These are phyloP conservation scores for Bovichtus diacanthus DNA, from an alignment of 2,797 vertebrate species.

Conservation along the genomic window DNA sequence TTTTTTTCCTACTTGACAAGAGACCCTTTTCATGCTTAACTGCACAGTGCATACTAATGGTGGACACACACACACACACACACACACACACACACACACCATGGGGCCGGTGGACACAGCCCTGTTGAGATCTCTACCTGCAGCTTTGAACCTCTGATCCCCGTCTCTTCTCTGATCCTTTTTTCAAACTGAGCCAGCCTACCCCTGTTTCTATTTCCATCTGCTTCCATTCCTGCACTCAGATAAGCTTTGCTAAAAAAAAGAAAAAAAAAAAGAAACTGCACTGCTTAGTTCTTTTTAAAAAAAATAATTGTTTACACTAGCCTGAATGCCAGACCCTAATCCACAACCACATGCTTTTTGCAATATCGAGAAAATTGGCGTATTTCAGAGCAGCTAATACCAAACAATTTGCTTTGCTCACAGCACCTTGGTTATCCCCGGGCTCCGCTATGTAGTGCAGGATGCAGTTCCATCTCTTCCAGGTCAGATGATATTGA, in stretches of 20 bases:
- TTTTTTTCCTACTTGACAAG: constrained; percentile 74
- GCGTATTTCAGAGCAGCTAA: constrained; percentile 25
- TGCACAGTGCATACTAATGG: constrained; percentile 81
- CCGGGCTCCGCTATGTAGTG: background rate
- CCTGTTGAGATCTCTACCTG: constrained; percentile 67
- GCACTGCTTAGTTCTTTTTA: constrained; percentile 35
- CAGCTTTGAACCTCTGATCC: constrained; percentile 67
- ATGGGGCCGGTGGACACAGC: constrained; percentile 29
- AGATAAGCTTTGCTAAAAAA: constrained; percentile 59
- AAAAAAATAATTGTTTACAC: constrained; percentile 38
- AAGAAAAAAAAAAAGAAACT: constrained; percentile 25
- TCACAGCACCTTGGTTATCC: constrained; percentile 29
- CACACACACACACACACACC: too few relatives aligned
- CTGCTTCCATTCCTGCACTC: constrained; percentile 62
- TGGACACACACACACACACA: too few relatives aligned
- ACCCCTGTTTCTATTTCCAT: constrained; percentile 60
- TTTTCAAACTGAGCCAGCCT: constrained; percentile 59
- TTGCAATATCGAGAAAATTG: constrained; percentile 51
- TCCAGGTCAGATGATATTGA: constrained; percentile 67
- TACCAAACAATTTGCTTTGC: constrained; percentile 32
- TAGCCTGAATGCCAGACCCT: constrained; percentile 32
- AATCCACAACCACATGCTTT: constrained; percentile 48
- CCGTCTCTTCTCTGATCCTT: constrained; percentile 49
- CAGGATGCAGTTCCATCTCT: constrained; percentile 52
- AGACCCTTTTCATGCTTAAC: constrained; percentile 80